These are phyloP conservation scores for Protodeltote pygarga DNA, from an alignment of 2,888 invertebrate genomes.

Conservation along the genomic window DNA sequence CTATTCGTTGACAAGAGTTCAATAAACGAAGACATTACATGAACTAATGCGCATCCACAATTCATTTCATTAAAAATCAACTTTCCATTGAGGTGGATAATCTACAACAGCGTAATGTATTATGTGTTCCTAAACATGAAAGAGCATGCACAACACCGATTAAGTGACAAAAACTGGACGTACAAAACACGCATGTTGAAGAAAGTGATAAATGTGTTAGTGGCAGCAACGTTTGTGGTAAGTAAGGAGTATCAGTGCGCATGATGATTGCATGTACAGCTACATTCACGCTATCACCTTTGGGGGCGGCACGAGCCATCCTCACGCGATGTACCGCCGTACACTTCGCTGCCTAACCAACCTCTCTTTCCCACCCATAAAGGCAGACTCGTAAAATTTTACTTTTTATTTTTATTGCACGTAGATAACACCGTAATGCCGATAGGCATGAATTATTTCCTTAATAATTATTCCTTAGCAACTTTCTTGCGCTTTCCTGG, in stretches of 20 bases:
- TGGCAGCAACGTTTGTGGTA: conserved; percentile 44
- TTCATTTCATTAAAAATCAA: conserved; percentile 6
- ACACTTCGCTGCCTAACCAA: conserved; percentile 20
- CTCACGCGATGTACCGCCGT: conserved; percentile 51
- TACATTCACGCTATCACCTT: conserved; percentile 49
- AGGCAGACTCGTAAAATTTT: conserved; percentile 26
- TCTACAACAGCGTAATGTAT: conserved; percentile 10
- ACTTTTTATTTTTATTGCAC: conserved; percentile 34
- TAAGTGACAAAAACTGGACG: conserved; percentile 35
- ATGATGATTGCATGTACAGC: conserved; percentile 55
- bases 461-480: conserved; percentile 21
- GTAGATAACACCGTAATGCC: conserved; percentile 36
- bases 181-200: conserved; percentile 50
- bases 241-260: conserved; percentile 46
- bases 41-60: too few species aligned
- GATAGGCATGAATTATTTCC: conserved; percentile 27
- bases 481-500: conserved; percentile 18
- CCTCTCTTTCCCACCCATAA: conserved; percentile 44
- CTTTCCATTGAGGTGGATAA: conserved; percentile 35
- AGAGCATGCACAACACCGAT: conserved; percentile 31
- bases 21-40: too few species aligned
- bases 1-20: too few species aligned
- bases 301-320: conserved; percentile 41
- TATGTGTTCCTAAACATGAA: conserved; percentile 9
- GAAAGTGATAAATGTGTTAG: conserved; percentile 58